Conservation (phyloP, 2,888 invertebrate genomes). For the Nipponacmea schrenckii region DNA sequence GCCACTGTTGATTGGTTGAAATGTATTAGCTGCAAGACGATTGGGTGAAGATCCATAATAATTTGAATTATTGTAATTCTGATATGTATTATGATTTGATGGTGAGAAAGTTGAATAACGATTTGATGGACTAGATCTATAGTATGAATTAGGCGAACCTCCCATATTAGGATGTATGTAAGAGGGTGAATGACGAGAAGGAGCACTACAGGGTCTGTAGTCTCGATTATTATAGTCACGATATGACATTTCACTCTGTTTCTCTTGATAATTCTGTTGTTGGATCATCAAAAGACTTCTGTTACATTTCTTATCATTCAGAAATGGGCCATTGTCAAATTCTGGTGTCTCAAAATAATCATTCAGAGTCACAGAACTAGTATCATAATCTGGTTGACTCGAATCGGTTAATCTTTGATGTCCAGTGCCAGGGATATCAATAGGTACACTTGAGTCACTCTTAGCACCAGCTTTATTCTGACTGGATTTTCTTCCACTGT, state of each 20-base stretch:
- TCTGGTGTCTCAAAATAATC: background rate
- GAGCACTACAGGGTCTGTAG: background rate
- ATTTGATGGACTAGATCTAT: background rate
- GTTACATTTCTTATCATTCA: background rate
- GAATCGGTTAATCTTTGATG: background rate
- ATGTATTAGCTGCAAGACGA: constrained; percentile 6
- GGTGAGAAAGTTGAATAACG: background rate
- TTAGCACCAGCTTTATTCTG: background rate
- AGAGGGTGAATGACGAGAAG: background rate
- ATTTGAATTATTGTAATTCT: background rate
- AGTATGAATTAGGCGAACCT: background rate
- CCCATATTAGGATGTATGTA: background rate
- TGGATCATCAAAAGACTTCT: constrained; percentile 45
- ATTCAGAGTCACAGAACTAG: background rate
- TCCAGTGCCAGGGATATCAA: background rate
- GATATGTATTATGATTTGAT: background rate
- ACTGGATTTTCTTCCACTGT: background rate
- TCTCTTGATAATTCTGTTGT: constrained; percentile 50
- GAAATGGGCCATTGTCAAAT: background rate
- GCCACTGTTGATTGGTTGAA: constrained; percentile 10
- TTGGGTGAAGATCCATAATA: background rate
- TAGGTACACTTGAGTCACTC: background rate
- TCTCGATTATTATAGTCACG: background rate
- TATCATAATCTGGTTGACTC: background rate
- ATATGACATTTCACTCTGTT: constrained; percentile 9